These are phyloP conservation scores for Solea solea DNA, from an alignment of 2,113 vertebrate genomes.

Conservation along the genomic window DNA sequence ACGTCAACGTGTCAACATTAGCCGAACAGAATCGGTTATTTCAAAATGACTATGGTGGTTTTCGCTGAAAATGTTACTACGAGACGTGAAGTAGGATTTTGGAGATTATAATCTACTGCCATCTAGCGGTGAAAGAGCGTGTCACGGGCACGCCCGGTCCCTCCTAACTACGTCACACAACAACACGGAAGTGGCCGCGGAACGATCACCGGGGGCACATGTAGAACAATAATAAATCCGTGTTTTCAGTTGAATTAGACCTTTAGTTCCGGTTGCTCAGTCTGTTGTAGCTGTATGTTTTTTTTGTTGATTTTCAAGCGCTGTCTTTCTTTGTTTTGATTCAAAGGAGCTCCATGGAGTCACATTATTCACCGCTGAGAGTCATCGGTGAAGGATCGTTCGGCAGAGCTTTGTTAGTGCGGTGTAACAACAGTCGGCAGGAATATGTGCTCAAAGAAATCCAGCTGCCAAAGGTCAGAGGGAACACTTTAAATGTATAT, in stretches of 20 bases:
- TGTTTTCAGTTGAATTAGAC: neutral
- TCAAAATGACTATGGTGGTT: too few relatives aligned
- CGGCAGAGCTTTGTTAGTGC: conserved; percentile 86
- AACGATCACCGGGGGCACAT: neutral
- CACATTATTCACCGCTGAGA: conserved; percentile 77
- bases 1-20: too few relatives aligned
- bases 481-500: neutral
- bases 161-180: conserved; percentile 61
- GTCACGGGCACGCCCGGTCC: neutral
- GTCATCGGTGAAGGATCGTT: conserved; percentile 91
- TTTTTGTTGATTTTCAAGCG: neutral
- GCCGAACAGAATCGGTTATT: too few relatives aligned
- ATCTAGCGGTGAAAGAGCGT: conserved; percentile 17
- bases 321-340: conserved; percentile 4
- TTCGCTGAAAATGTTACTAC: too few relatives aligned
- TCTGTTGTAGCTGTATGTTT: neutral
- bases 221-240: neutral
- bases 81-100: too few relatives aligned
- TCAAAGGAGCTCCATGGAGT: conserved; percentile 80
- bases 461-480: conserved; percentile 87
- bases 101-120: conserved; percentile 10
- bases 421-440: conserved; percentile 61
- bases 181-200: conserved; percentile 68
- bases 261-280: too few relatives aligned
- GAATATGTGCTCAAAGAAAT: conserved; percentile 91